phyloP scores from a whole-genome alignment of 2,113 vertebrate species.

The Erythrolamprus reginae region DNA sequence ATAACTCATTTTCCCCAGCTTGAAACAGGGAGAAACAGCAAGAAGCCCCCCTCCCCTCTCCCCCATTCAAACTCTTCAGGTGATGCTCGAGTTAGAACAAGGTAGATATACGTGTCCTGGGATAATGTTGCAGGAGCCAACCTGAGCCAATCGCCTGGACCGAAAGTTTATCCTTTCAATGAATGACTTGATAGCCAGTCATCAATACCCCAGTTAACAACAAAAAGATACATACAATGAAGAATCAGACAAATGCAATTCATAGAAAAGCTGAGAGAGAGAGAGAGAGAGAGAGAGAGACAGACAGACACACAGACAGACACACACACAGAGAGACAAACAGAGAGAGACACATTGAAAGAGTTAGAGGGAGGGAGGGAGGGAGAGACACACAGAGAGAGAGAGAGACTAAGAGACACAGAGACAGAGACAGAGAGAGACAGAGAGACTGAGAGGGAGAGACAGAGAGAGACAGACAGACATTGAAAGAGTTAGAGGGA shows the following conservation, averaged over 20 bases:
- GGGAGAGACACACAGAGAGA: too few relatives aligned
- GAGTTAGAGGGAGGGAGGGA: too few relatives aligned
- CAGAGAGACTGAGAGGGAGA: too few relatives aligned
- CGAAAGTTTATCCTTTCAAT: background rate
- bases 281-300: too few relatives aligned
- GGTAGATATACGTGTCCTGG: background rate
- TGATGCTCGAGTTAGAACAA: background rate
- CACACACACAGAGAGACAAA: too few relatives aligned
- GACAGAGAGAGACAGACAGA: too few relatives aligned
- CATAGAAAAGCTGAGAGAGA: too few relatives aligned
- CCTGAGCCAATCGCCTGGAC: background rate
- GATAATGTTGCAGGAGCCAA: background rate
- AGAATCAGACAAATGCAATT: too few relatives aligned
- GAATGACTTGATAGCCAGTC: background rate
- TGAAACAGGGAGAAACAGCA: background rate
- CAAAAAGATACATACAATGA: background rate
- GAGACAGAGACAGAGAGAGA: too few relatives aligned
- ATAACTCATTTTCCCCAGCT: background rate
- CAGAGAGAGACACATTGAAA: too few relatives aligned
- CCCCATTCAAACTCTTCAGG: background rate
- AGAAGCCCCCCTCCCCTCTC: too few relatives aligned
- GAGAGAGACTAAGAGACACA: fast-evolving
- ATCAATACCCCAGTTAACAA: background rate
- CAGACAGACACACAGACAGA: fast-evolving
- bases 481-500: too few relatives aligned